Conservation (phyloP, 2,113 vertebrate species). For the Vanacampus margaritifer region DNA sequence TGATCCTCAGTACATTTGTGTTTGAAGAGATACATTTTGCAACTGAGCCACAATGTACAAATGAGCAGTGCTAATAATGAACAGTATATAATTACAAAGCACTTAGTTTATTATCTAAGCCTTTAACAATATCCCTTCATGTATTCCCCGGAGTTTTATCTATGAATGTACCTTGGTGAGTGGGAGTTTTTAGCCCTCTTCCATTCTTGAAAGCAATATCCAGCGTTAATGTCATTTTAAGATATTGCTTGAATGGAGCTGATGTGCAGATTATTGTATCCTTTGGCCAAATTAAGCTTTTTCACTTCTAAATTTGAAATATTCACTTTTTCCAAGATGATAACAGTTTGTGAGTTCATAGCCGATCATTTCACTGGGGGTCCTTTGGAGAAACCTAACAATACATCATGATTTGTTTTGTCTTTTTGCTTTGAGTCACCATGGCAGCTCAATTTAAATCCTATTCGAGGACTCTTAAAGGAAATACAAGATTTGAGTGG, state of each 20-base stretch:
- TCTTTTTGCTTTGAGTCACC: constrained; percentile 12
- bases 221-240: background rate
- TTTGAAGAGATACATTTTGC: background rate
- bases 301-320: background rate
- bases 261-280: constrained; percentile 1
- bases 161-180: background rate
- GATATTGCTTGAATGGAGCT: background rate
- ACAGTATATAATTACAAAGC: constrained; percentile 8
- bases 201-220: background rate
- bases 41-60: constrained; percentile 3
- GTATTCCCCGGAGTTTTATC: background rate
- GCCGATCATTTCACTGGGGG: constrained; percentile 5
- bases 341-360: constrained; percentile 4
- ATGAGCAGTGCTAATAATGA: constrained; percentile 9
- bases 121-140: background rate
- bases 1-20: constrained; percentile 3
- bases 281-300: background rate
- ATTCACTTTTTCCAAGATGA: background rate
- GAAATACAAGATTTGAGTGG: constrained; percentile 21
- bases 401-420: background rate
- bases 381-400: constrained; percentile 8
- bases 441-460: constrained; percentile 37
- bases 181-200: background rate
- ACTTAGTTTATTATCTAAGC: constrained; percentile 14
- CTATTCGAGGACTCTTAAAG: constrained; percentile 15